Evolutionary conservation across 37 sponge, comb jelly and placozoan species (phyloP).

Genomic region (Beroe ovata): DNA sequence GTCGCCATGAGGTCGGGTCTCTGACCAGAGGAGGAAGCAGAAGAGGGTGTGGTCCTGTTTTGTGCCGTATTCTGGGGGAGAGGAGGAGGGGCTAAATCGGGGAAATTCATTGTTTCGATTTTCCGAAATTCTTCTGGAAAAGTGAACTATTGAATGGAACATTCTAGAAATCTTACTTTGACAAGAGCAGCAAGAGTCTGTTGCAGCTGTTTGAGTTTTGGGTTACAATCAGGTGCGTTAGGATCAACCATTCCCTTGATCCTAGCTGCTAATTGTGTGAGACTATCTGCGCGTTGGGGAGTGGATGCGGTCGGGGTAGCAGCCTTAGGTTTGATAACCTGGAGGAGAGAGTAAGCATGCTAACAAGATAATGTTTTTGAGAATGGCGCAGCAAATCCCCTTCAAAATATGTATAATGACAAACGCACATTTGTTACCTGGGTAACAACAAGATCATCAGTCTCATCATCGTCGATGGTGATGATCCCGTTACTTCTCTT

Average conservation of each 20-base stretch:
- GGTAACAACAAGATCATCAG: constrained; percentile 31
- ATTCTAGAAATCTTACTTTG: constrained; percentile 6
- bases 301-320: neutral
- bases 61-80: no score
- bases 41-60: no score
- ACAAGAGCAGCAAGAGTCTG: constrained; percentile 15
- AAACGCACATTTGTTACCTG: constrained; percentile 12
- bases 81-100: no score
- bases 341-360: no score
- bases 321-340: neutral
- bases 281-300: neutral
- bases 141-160: no score
- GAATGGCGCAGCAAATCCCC: no score
- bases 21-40: no score
- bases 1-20: neutral
- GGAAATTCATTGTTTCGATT: no score
- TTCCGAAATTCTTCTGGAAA: no score
- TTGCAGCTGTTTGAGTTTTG: constrained; percentile 46
- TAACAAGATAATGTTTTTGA: no score
- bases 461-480: constrained; percentile 48
- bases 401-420: no score
- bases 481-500: constrained; percentile 1
- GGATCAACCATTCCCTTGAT: constrained; percentile 41
- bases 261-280: neutral
- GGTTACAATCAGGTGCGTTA: neutral